Base-by-base conservation (phyloP, 2,797 vertebrate genomes). In the Anguilla anguilla region DNA sequence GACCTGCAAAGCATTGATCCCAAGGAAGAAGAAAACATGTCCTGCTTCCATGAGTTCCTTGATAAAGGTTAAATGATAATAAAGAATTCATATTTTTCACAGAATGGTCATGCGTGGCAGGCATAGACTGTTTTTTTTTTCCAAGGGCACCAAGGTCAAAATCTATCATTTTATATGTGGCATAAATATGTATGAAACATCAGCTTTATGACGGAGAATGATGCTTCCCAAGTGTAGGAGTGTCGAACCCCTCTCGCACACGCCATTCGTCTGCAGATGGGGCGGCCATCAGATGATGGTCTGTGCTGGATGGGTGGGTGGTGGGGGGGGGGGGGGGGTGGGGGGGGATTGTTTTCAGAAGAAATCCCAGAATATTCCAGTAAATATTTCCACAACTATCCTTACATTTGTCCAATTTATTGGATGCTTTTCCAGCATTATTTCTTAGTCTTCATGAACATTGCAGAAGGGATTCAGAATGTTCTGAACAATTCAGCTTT, bases 131-230 rank as follows among this genome's bases (percentile, higher is more conserved):
- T 39, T 2, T 74, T 35, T 43, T n/a, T 13, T 31, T 43, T 43
- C 3, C 39, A 82, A 82, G 79, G 79, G 79, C 79, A 49, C 22
- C 35, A 15, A 17, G 74, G 43, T 82, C 79, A 82, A 51, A 82
- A 51, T 82, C 19, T 15, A 82, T 82, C 79, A 25, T 82, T 82
- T 49, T 22, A 55, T 57, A 59, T 31, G 25, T 57, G 43, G n/a
- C n/a, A 84, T 84, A 84, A 84, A 82, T 61, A 84, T 61, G 46
- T 57, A 57, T 84, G 57, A 31, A 84, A 84, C 83, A 59, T 39
- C 46, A 59, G 51, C 82, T 57, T 84, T 25, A 82, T 82, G 79
- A 77, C 72, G 17, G 72, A 77, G 72, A 77, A 39, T 35, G 17
- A 77, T 43, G 72, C 72, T 43, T 43, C 72, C 72, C 31, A 77